Evolutionary conservation across 1,140 invertebrate genomes (phyloP).

Genomic region (Sinella curviseta): DNA sequence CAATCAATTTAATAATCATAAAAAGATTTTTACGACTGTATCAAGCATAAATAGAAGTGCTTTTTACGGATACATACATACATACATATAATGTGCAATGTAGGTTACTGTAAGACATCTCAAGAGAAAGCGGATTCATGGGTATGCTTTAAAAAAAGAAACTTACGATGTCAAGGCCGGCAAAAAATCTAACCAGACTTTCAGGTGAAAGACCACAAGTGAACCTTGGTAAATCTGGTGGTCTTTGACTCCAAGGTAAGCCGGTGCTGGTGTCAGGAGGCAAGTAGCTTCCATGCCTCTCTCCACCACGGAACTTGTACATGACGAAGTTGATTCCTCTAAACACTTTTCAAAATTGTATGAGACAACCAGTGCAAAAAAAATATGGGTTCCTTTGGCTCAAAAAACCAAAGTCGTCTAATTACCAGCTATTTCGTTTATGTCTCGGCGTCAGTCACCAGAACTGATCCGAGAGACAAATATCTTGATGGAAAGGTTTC

Average conservation of each 20-base stretch:
- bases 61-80: neutral
- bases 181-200: conserved; percentile 15
- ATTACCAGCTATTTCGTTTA: neutral
- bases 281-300: neutral
- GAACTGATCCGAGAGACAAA: neutral
- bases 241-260: conserved; percentile 8
- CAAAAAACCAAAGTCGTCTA: neutral
- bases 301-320: conserved; percentile 17
- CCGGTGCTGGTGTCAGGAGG: conserved; percentile 24
- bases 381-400: neutral
- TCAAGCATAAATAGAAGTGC: neutral
- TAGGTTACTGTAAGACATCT: no score
- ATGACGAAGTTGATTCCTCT: conserved; percentile 12
- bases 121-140: neutral
- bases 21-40: no score
- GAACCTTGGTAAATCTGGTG: conserved; percentile 20
- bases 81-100: no score
- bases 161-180: conserved; percentile 20
- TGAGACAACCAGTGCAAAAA: neutral
- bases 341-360: neutral
- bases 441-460: neutral
- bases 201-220: conserved; percentile 20
- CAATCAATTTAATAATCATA: no score
- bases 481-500: neutral
- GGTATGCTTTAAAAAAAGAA: neutral